Base-by-base conservation (phyloP, 2,797 vertebrate genomes). In the Tenualosa ilisha region DNA sequence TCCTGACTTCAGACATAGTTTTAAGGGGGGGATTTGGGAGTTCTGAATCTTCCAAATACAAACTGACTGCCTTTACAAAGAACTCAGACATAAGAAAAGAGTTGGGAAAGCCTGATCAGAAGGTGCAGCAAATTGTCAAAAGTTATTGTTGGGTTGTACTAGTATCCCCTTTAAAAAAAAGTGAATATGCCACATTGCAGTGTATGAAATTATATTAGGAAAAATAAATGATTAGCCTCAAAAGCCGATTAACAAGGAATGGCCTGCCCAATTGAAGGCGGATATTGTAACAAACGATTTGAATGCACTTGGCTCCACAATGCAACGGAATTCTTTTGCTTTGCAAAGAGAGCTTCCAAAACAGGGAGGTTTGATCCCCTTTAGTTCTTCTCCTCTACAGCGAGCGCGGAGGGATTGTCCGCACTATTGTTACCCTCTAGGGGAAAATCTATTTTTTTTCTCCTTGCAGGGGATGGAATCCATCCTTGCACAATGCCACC, bases 361-460 rank as follows among this genome's bases (percentile, higher is more conserved):
- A 93, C 93, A 93, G 86, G 75, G 81, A 51, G 22, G 91, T 91
- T 87, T 89, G 91, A 91, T 94, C 91, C 84, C 31, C 84, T 79
- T 82, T 82, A 59, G 79, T 83, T 86, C 68, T 82, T 88, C 75
- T 65, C 93, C 94, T 88, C 92, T 93, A 63, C 37, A 87, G 86
- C 83, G 91, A 61, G 53, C 82, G 31, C 92, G 91, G 91, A 92
- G 90, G 85, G 86, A 94, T 94, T 91, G 92, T 89, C 88, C 90
- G 37, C 84, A 91, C 93, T 85, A 93, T 95, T 95, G 94, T 95
- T 91, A 90, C 91, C 91, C 91, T 92, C 91, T 91, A 91, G 88
- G 68, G 91, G 93, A 95, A 93, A 94, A 95, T 95, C 94, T 93
- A 93, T 95, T 95, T 95, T 92, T 75, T 75, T 43, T 17, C 65